Evolutionary conservation across 30 jellyfish, hydroid and myxozoan genomes (phyloP).

Genomic region (Hydractinia symbiolongicarpus): DNA sequence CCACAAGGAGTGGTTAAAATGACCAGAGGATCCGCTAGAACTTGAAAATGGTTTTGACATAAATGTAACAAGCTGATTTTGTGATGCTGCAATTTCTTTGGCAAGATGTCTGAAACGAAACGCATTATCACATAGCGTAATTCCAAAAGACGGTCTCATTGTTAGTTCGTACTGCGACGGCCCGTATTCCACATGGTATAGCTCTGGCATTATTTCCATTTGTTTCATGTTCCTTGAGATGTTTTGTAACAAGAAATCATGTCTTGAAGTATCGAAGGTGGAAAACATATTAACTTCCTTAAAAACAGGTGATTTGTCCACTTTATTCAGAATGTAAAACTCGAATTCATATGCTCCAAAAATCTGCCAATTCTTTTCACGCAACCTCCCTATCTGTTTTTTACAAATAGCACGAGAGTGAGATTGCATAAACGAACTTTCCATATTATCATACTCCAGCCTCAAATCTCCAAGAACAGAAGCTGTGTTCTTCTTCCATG

Average conservation of each 20-base stretch:
- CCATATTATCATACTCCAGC: neutral
- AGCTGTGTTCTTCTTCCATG: conserved; percentile 20
- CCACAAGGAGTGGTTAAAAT: conserved; percentile 39
- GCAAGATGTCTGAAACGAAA: conserved; percentile 4
- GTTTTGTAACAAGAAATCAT: neutral
- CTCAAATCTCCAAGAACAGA: conserved; percentile 15
- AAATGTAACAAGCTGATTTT: conserved; percentile 8
- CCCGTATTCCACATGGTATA: conserved; percentile 21
- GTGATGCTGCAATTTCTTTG: conserved; percentile 10
- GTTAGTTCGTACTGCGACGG: conserved; percentile 29
- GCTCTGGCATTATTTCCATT: conserved; percentile 23
- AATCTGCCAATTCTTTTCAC: neutral
- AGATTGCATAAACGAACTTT: neutral
- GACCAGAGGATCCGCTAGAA: conserved; percentile 28
- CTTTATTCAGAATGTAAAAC: conserved; percentile 16
- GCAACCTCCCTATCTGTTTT: neutral
- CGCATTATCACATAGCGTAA: conserved; percentile 20
- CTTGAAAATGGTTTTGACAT: conserved; percentile 23
- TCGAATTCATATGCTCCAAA: conserved; percentile 33
- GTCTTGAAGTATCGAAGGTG: neutral
- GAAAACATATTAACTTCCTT: neutral
- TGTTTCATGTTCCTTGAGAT: conserved; percentile 16
- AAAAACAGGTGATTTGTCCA: neutral
- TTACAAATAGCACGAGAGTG: conserved; percentile 13
- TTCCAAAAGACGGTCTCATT: conserved; percentile 24